These are phyloP conservation scores for Conopomorpha cramerella DNA, from an alignment of 1,140 invertebrate genomes.

Conservation along the genomic window DNA sequence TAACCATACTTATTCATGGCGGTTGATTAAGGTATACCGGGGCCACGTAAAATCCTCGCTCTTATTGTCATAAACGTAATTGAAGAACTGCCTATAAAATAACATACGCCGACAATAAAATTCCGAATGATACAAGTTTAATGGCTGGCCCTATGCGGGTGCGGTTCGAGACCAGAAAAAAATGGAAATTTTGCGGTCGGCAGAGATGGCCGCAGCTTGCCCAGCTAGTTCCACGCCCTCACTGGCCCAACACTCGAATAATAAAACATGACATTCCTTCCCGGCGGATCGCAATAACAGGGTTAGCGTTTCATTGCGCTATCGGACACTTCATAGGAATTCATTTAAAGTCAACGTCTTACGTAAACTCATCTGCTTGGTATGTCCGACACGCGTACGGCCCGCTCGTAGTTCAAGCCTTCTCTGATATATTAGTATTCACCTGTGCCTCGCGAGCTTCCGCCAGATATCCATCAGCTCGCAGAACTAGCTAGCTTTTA, in stretches of 20 bases:
- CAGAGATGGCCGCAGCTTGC: conserved; percentile 9
- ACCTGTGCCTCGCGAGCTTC: conserved; percentile 16
- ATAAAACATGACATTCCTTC: too few relatives aligned
- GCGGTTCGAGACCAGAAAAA: conserved; percentile 14
- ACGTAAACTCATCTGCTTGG: conserved; percentile 20
- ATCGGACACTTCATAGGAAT: conserved; percentile 26
- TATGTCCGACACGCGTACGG: conserved; percentile 26
- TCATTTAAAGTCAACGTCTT: conserved; percentile 19
- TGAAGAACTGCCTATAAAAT: conserved; percentile 15
- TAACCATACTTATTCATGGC: too few relatives aligned
- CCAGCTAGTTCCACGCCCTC: too few relatives aligned
- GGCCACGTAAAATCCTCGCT: too few relatives aligned
- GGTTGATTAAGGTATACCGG: too few relatives aligned
- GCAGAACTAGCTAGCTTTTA: too few relatives aligned
- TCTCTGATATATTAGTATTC: conserved; percentile 34
- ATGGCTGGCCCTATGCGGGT: conserved; percentile 25
- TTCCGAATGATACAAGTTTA: conserved; percentile 17
- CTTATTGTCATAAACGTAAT: too few relatives aligned
- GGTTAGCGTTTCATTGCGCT: too few relatives aligned
- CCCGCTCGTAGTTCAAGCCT: conserved; percentile 14
- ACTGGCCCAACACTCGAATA: too few relatives aligned
- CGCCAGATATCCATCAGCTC: too few relatives aligned
- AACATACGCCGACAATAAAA: conserved; percentile 21
- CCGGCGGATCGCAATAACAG: too few relatives aligned
- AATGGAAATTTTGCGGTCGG: conserved; percentile 30